Evolutionary conservation across 1,140 invertebrate genomes (phyloP), one percentile per base, ranked within the genome.

Genomic region (Caenorhabditis brenneri): DNA sequence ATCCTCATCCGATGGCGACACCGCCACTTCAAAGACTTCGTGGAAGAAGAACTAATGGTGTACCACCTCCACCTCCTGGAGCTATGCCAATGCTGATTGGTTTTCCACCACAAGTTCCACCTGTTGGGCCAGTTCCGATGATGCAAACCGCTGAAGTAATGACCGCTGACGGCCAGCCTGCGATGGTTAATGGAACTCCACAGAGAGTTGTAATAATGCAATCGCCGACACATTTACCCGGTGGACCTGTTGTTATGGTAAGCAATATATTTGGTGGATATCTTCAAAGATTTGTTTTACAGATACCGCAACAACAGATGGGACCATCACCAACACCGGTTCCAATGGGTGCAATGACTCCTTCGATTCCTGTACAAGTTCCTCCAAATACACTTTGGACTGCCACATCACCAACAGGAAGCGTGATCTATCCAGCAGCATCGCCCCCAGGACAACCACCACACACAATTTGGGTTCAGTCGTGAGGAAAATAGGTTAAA

Each of bases 291-390:
- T 10, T 24, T 27, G 19, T 3, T 6, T 65, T 74, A 5, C n/a
- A 74, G 65, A 74, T 74, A 22, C 65, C 65, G 2, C 65, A 42
- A 74, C 65, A 74, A 46, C 36, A 5, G 24, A 22, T 74, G 36
- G 65, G 7, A 10, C 36, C 65, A 19, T 31, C 65, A 46, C 36
- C 36, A 7, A 74, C 58, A 33, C 29, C 31, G 12, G 58, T 24
- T 74, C 36, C 65, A 24, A 74, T 74, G 36, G 65, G 65, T 24
- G 27, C 65, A 33, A 74, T 74, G 65, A 74, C 33, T 46, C 65
- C 65, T 9, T 46, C 65, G 33, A 46, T 42, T 74, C 65, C 65
- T 74, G 65, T 74, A n/a, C 65, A 74, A 74, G 36, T 74, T 42
- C 65, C 65, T 10, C 65, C 65, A 2, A 65, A 65, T 5, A 19